Conservation (phyloP, 2,113 vertebrate species). For the Cynoglossus semilaevis region DNA sequence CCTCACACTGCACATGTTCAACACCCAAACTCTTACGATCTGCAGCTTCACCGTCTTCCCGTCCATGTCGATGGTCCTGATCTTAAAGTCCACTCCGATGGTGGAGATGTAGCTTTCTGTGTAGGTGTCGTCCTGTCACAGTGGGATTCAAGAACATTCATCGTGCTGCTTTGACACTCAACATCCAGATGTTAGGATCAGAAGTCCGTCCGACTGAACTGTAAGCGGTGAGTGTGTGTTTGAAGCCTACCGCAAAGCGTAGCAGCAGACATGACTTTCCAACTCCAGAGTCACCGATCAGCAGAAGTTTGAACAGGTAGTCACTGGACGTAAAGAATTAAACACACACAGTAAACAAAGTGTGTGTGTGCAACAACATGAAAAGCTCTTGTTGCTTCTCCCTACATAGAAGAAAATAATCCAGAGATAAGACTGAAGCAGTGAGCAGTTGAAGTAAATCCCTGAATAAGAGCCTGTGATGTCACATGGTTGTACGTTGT, state of each 20-base stretch:
- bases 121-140: constrained; percentile 90
- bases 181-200: too few species aligned
- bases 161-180: too few species aligned
- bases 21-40: constrained; percentile 82
- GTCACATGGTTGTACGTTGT: too few species aligned
- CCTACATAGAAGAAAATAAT: neutral
- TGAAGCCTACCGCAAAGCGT: constrained; percentile 89
- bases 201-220: too few species aligned
- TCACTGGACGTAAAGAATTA: constrained; percentile 77
- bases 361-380: too few species aligned
- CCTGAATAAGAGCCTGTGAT: neutral
- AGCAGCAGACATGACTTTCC: constrained; percentile 97
- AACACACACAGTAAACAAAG: neutral
- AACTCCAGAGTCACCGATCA: constrained; percentile 97
- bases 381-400: too few species aligned
- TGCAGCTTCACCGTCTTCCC: constrained; percentile 97
- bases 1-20: neutral
- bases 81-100: constrained; percentile 98
- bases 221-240: neutral
- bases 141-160: neutral
- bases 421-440: too few species aligned
- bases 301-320: constrained; percentile 97
- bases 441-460: too few species aligned
- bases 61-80: constrained; percentile 97
- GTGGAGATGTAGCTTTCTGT: constrained; percentile 99